A percentile compares a stretch with the other conserved stretches of the same genome.
phyloP scores from a whole-genome alignment of 1,140 invertebrate genomes.

The Trissolcus basalis region DNA sequence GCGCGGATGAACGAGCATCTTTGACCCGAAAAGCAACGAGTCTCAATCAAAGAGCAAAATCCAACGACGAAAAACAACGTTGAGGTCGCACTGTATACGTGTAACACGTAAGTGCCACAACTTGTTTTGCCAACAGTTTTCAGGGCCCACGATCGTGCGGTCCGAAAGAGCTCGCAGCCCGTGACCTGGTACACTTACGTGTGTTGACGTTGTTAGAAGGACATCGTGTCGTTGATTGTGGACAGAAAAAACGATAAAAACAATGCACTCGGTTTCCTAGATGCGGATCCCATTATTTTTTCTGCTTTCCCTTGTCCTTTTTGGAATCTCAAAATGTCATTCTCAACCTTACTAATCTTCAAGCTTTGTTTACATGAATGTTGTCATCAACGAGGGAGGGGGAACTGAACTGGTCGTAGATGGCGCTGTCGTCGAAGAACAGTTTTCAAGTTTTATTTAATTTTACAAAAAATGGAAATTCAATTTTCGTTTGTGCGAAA shows the following conservation, averaged over 20 bases:
- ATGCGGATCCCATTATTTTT: conserved; percentile 32
- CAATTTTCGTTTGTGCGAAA: too few relatives aligned
- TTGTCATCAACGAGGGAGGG: too few relatives aligned
- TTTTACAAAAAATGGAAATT: conserved; percentile 12
- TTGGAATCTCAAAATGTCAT: conserved; percentile 37
- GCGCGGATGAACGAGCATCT: too few relatives aligned
- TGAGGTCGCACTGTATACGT: too few relatives aligned
- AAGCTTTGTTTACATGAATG: too few relatives aligned
- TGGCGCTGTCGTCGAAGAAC: too few relatives aligned
- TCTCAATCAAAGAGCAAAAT: too few relatives aligned
- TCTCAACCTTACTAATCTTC: conserved; percentile 8
- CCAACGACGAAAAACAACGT: too few relatives aligned
- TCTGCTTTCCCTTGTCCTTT: conserved; percentile 19
- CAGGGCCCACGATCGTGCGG: neutral
- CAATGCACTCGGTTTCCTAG: conserved; percentile 2
- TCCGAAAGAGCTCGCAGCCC: neutral
- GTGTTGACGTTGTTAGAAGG: conserved; percentile 13
- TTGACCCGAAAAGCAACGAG: too few relatives aligned
- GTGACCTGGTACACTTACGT: conserved; percentile 7
- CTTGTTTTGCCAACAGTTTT: neutral
- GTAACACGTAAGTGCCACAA: too few relatives aligned
- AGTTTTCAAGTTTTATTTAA: too few relatives aligned
- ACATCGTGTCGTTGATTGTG: conserved; percentile 9
- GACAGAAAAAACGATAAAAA: conserved; percentile 5
- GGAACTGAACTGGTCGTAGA: too few relatives aligned